Percentiles rank a stretch among this genome's conserved stretches.
These are phyloP conservation scores for Cerastis leucographa DNA, from an alignment of 2,888 invertebrate genomes.

Conservation along the genomic window DNA sequence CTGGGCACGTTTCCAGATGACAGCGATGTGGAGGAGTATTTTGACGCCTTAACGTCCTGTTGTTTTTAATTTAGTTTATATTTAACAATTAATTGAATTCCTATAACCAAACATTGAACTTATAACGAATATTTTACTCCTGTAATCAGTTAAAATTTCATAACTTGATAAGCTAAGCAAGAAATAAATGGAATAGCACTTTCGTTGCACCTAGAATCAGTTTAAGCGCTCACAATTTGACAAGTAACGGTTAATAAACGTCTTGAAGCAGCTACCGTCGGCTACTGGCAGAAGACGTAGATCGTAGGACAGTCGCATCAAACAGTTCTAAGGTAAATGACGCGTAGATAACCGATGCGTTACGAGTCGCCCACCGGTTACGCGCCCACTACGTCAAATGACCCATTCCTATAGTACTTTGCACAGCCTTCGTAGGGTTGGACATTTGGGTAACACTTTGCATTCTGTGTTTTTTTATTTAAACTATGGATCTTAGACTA, in stretches of 20 bases:
- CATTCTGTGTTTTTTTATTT: neutral
- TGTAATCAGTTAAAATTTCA: conserved; percentile 10
- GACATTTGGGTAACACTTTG: neutral
- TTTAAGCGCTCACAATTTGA: conserved; percentile 40
- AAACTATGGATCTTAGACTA: neutral
- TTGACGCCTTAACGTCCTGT: too few relatives aligned
- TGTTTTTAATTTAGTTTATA: too few relatives aligned
- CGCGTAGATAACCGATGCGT: conserved; percentile 74
- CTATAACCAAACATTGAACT: neutral
- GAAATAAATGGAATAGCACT: neutral
- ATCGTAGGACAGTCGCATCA: conserved; percentile 44
- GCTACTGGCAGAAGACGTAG: conserved; percentile 28
- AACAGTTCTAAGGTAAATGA: conserved; percentile 72
- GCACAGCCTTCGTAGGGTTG: conserved; percentile 49
- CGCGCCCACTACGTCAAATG: conserved; percentile 67
- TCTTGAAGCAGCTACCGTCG: conserved; percentile 37
- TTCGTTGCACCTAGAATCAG: neutral
- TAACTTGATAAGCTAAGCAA: neutral
- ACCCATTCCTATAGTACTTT: conserved; percentile 46
- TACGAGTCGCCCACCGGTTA: conserved; percentile 72
- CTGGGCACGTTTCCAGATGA: too few relatives aligned
- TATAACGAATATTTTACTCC: neutral
- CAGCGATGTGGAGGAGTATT: too few relatives aligned
- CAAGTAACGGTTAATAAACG: conserved; percentile 35
- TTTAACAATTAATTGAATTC: neutral